Evolutionary conservation across 2,797 vertebrate species (phyloP).

Genomic region (Ispidina lecontei): DNA sequence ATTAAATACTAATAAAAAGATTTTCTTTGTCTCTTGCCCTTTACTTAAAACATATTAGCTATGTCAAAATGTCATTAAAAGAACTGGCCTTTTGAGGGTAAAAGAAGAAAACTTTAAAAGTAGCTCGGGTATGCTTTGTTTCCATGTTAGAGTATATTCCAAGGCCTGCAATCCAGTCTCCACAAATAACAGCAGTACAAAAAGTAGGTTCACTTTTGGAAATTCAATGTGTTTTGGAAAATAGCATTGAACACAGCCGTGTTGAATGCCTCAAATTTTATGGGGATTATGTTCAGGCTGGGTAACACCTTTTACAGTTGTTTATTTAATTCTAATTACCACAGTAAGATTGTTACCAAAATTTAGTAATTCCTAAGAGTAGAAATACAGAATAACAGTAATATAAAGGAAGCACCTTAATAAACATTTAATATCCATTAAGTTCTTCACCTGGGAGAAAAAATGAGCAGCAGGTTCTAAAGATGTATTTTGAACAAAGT

Average conservation of each 20-base stretch:
- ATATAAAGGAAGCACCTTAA: neutral
- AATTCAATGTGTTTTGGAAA: neutral
- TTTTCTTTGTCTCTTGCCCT: neutral
- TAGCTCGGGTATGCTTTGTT: neutral
- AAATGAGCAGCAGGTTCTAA: slow-evolving; percentile 46
- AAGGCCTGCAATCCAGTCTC: neutral
- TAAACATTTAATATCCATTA: neutral
- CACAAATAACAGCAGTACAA: neutral
- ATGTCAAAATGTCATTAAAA: neutral
- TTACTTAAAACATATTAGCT: neutral
- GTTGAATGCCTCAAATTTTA: neutral
- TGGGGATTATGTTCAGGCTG: neutral
- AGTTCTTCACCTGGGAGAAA: neutral
- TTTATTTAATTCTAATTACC: neutral
- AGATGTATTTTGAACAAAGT: slow-evolving; percentile 8
- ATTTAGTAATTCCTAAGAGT: neutral
- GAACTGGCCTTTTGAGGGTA: neutral
- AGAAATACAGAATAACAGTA: neutral
- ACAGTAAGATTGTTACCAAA: neutral
- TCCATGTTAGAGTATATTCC: neutral
- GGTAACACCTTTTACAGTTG: neutral
- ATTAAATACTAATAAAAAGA: neutral
- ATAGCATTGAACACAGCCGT: neutral
- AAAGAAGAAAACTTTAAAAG: neutral
- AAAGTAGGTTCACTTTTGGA: neutral